Evolutionary conservation across 2,888 invertebrate species (phyloP), one percentile per base, ranked within the genome.

Genomic region (Blastobasis lacticolella): DNA sequence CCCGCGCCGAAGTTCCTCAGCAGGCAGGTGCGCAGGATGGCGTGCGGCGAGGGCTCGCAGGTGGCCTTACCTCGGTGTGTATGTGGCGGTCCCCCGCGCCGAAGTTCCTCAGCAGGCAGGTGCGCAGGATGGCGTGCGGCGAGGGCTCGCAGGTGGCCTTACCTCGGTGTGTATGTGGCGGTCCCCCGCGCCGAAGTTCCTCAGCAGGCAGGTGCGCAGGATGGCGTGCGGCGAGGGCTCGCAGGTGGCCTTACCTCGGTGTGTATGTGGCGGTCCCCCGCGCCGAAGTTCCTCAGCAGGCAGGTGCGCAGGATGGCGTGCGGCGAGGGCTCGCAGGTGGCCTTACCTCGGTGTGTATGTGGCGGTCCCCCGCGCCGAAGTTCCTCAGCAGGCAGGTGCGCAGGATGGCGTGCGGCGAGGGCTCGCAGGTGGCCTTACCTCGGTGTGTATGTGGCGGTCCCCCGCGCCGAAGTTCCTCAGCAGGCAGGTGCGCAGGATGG

Each of bases 341-440:
- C 97, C n/a, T n/a, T n/a, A n/a, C n/a, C n/a, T n/a, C n/a, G n/a
- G n/a, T n/a, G n/a, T 94, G 92, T 54, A 97, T 95, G 69, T 96
- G 93, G 46, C 96, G 92, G 79, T 97, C 96, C 41, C 94, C 95
- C 55, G 96, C 90, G 40, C 98, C 97, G 78, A 95, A 97, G 88
- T 98, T 98, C 60, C 97, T 88, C 74, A 97, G 94, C 54, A 98
- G 89, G 71, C 98, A 98, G 5, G 97, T 98, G 47, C 97, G 88
- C 51, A 99, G 89, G 58, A 98, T 95, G 62, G 97, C 95, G 87
- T 97, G 98, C 0, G 99, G 99, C 7, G 95, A 94, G 0, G 97
- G 97, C 82, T 98, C 98, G 48, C 97, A 97, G 0, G 97, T 96
- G 77, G 97, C 97, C n/a, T n/a, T n/a, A n/a, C n/a, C n/a, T n/a